A percentile compares a stretch with the other conserved stretches of the same genome.
Conservation (phyloP, 1,140 invertebrate genomes). For the Nilaparvata lugens region DNA sequence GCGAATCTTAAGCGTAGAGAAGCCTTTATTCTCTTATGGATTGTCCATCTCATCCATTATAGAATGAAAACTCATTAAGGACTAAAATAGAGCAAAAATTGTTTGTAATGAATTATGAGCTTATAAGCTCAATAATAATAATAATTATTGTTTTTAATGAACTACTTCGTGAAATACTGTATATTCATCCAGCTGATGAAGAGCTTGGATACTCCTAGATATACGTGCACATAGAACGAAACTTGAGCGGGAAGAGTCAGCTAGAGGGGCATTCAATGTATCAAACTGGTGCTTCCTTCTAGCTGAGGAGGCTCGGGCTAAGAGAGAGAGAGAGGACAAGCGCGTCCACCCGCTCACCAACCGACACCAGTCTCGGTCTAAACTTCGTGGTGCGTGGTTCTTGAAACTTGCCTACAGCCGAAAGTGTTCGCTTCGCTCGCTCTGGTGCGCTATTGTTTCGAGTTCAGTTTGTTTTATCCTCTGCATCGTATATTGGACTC, state of each 20-base stretch:
- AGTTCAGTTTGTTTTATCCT: not conserved
- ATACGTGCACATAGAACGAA: not conserved
- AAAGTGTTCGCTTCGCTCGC: not conserved
- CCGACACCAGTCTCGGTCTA: not conserved
- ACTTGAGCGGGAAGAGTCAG: not conserved
- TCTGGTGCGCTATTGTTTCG: no score
- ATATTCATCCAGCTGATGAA: no score
- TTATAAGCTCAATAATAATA: no score
- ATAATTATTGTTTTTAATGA: no score
- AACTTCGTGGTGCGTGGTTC: not conserved
- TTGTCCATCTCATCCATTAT: no score
- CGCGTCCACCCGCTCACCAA: constrained; percentile 1
- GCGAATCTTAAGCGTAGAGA: no score
- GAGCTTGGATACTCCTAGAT: not conserved
- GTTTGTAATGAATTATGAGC: no score
- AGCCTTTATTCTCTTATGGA: no score
- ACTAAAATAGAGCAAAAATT: no score
- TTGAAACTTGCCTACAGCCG: not conserved
- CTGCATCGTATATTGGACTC: not conserved
- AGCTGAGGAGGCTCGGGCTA: not conserved
- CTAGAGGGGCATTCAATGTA: no score
- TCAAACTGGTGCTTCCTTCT: not conserved
- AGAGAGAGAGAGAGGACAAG: not conserved
- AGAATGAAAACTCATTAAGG: no score
- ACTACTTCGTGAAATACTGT: no score